Conservation (phyloP, 2,888 invertebrate species). For the Saturnia japonica region DNA sequence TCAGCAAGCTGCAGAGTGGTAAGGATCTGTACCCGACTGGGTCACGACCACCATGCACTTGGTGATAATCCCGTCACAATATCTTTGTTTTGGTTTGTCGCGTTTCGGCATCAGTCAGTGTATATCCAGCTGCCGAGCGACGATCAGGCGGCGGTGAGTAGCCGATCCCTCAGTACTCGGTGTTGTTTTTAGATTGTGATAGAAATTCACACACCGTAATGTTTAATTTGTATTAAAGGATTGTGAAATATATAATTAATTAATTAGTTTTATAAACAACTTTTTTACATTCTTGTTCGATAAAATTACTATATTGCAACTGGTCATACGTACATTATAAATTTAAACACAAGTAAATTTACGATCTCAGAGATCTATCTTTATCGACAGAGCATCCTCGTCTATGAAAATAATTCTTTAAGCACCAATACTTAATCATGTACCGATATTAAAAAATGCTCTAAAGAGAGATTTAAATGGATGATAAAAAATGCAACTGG, state of each 20-base stretch:
- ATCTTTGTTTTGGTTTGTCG: too few species aligned
- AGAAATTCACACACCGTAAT: neutral
- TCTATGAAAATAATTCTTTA: neutral
- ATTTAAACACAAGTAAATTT: neutral
- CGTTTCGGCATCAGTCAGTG: too few species aligned
- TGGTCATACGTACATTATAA: neutral
- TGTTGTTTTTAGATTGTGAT: neutral
- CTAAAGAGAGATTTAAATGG: too few species aligned
- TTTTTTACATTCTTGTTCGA: neutral
- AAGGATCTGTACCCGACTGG: too few species aligned
- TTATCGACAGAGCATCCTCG: neutral
- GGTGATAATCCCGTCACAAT: too few species aligned
- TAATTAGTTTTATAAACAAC: neutral
- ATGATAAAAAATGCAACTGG: neutral
- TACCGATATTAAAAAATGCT: too few species aligned
- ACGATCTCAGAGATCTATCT: neutral
- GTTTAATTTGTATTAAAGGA: neutral
- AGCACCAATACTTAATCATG: neutral
- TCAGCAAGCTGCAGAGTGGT: too few species aligned
- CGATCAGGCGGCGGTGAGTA: too few species aligned
- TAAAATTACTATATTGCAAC: neutral
- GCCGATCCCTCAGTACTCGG: too few species aligned
- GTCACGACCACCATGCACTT: too few species aligned
- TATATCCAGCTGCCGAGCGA: too few species aligned
- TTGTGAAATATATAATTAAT: neutral